Evolutionary conservation across 2,797 vertebrate genomes (phyloP).

Genomic region (Toxotes lorentzi): DNA sequence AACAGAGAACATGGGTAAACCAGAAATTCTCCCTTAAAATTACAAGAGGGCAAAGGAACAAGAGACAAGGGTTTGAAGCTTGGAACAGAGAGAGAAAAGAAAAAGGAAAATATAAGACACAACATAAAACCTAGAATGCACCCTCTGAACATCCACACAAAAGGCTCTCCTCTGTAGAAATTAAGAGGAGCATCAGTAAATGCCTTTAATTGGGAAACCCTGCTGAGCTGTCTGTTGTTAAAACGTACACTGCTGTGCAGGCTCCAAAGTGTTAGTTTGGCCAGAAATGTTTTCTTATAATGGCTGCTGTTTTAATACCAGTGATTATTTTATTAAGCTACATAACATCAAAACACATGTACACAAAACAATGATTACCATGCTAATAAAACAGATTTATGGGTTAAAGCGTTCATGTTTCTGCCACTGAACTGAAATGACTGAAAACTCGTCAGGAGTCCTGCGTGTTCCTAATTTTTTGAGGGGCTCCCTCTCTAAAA

Average conservation of each 20-base stretch:
- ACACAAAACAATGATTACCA: background rate
- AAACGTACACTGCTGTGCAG: slow-evolving; percentile 1
- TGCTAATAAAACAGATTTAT: slow-evolving; percentile 9
- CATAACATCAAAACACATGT: slow-evolving; percentile 5
- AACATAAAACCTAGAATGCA: slow-evolving; percentile 28
- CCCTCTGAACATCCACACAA: slow-evolving; percentile 26
- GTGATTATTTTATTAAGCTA: slow-evolving; percentile 13
- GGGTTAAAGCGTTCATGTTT: background rate
- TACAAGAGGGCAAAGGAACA: slow-evolving; percentile 48
- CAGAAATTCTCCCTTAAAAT: slow-evolving; percentile 68
- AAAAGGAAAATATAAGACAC: slow-evolving; percentile 24
- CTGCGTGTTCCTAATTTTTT: slow-evolving; percentile 24
- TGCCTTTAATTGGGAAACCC: background rate
- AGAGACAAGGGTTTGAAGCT: slow-evolving; percentile 15
- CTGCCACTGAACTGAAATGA: slow-evolving; percentile 10
- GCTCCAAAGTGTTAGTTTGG: slow-evolving; percentile 3
- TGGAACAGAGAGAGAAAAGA: slow-evolving; percentile 4
- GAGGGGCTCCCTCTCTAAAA: slow-evolving; percentile 35
- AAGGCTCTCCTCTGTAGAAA: slow-evolving; percentile 30
- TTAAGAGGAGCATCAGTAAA: slow-evolving; percentile 35
- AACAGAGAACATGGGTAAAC: slow-evolving; percentile 63
- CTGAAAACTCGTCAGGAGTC: slow-evolving; percentile 10
- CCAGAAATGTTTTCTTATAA: slow-evolving; percentile 1
- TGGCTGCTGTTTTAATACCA: slow-evolving; percentile 20
- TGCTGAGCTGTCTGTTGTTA: slow-evolving; percentile 18